Evolutionary conservation across 2,888 invertebrate species (phyloP), one percentile per base, ranked within the genome.

Genomic region (Drosophila bunnanda): DNA sequence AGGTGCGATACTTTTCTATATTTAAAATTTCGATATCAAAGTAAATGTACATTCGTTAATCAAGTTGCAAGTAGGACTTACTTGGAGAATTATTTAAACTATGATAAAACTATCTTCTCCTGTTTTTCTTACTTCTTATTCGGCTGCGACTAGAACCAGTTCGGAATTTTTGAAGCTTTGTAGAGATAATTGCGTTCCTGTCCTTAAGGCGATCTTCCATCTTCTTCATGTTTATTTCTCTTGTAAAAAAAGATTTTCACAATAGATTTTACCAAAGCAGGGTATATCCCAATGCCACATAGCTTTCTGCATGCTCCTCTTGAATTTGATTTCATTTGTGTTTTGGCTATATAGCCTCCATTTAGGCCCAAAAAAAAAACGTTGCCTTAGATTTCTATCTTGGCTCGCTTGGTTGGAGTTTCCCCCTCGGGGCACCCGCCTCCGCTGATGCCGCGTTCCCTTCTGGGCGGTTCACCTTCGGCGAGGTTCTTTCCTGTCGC

Each of bases 401-500:
- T 64, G 58, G 81, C 67, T 83, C 82, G 90, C 81, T 88, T 90
- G 74, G 90, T 55, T 90, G 85, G 88, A 54, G 66, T 46, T 66
- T 44, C 53, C 50, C 65, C 38, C 50, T 43, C 28, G 22, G 50
- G 13, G n/a, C 20, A 30, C 25, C 48, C 28, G 30, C n/a, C 48
- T 4, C 20, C 34, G 5, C 9, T 34, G 3, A 7, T 32, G 20
- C 36, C n/a, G n/a, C 12, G 17, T 41, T 59, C 36, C 43, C 48
- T 53, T 56, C 52, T 62, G 39, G 17, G n/a, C 30, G 56, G 36
- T 64, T 81, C 72, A 80, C 82, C 83, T 84, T 87, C 50, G 80
- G 67, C 38, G 20, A 17, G 36, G 65, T 73, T 79, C 58, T 44
- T 44, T 57, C 44, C 53, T 69, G 48, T 38, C 39, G 38, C 43